Evolutionary conservation across 2,888 invertebrate species (phyloP), one percentile per base, ranked within the genome.

Genomic region (Corythucha ciliata): DNA sequence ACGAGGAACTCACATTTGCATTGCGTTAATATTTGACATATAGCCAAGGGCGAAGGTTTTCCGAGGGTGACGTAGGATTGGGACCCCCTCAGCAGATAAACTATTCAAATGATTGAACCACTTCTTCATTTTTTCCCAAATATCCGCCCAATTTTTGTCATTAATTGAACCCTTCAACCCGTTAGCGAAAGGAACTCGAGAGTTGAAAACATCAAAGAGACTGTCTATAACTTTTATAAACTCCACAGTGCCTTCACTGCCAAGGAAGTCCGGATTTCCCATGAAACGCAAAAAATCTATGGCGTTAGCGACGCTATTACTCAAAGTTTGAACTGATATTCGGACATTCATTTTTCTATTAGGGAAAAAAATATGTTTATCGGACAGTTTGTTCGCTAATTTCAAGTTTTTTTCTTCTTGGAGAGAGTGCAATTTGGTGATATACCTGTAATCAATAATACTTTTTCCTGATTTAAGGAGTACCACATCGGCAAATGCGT

Each of bases 271-370:
- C n/a, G n/a, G n/a, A n/a, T n/a, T n/a, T n/a, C n/a, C n/a, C n/a
- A n/a, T n/a, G n/a, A n/a, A n/a, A n/a, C n/a, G n/a, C n/a, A 53
- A 34, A 36, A 26, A 53, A n/a, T 53, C 53, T 7, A 53, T 42
- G n/a, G 44, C 36, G 36, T 44, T 36, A 7, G 52, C 52, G 4
- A 56, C 56, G n/a, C 54, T 48, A 32, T 32, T 27, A 32, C 52
- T 56, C 4, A 58, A 39, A 26, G 50, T 52, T 39, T 58, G 53
- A 29, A 12, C 29, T 10, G 29, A 8, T 29, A 29, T 29, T 29
- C 12, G 8, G 29, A 29, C 29, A 29, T 58, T 58, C 47, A 58
- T 58, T 36, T 41, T 49, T 27, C 41, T 46, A 45, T 58, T 58
- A 16, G 48, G 8, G 33, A 44, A 55, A 14, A 48, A 8, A 16